Percentiles rank a stretch among this genome's conserved stretches.
These are phyloP conservation scores for Streblospio benedicti DNA, from an alignment of 1,140 invertebrate genomes.

Conservation along the genomic window DNA sequence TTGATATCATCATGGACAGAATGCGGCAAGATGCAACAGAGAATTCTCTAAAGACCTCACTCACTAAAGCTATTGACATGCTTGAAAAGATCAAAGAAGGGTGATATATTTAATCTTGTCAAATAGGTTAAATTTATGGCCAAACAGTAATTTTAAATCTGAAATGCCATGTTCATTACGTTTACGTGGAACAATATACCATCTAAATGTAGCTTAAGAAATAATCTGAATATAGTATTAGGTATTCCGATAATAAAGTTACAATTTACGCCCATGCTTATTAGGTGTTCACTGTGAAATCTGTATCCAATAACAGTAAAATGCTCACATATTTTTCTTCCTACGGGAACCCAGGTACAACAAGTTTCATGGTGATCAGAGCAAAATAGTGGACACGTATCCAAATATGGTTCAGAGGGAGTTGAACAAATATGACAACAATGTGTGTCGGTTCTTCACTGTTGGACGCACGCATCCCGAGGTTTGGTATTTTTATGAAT, in stretches of 20 bases:
- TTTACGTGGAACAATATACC: no score
- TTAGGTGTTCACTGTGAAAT: no score
- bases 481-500: slow-evolving; percentile 4
- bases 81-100: slow-evolving; percentile 38
- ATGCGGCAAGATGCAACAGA: slow-evolving; percentile 45
- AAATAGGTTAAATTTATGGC: background rate
- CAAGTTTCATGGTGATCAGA: slow-evolving; percentile 37
- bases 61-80: slow-evolving; percentile 33
- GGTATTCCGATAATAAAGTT: no score
- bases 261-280: no score
- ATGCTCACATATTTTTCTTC: no score
- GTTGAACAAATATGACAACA: slow-evolving; percentile 35
- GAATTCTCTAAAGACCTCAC: slow-evolving; percentile 30
- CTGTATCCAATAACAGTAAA: no score
- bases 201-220: no score
- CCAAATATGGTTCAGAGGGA: slow-evolving; percentile 39
- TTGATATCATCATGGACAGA: slow-evolving; percentile 45
- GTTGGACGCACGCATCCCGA: slow-evolving; percentile 26
- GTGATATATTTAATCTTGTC: slow-evolving; percentile 26
- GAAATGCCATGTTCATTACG: no score
- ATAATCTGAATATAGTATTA: no score
- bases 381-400: slow-evolving; percentile 38
- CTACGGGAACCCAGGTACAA: slow-evolving; percentile 34
- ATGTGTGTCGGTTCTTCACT: slow-evolving; percentile 37
- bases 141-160: background rate